Evolutionary conservation across 2,113 vertebrate species (phyloP), one percentile per base, ranked within the genome.

Genomic region (Oreocharis arfaki): DNA sequence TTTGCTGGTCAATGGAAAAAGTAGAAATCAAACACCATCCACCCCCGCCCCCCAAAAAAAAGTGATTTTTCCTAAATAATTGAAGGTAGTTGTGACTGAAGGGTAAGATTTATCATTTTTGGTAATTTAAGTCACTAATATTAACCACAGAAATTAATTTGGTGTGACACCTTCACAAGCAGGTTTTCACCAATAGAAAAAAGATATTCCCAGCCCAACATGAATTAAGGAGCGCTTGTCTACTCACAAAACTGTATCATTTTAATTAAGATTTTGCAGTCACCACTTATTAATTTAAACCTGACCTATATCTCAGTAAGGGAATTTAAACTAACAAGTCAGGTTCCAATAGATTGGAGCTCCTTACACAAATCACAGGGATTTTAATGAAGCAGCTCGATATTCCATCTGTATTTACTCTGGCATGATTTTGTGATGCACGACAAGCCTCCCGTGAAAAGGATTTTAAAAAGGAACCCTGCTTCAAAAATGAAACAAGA

Each of bases 211-310:
- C 87, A 85, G 27, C 55, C 44, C 59, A 86, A 90, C 28, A n/a
- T 47, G 84, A 87, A 87, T 86, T 94, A 93, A 73, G 61, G 61
- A 76, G 27, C 46, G 16, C 50, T 69, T 85, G 63, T 91, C 79
- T 90, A 87, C 82, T 88, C 87, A 85, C 70, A 86, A 79, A 93
- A 85, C 24, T 67, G 57, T 42, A 90, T 35, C 30, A 56, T 90
- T 90, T 96, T 86, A 96, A 96, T 94, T 95, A 93, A 93, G 85
- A 84, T 84, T 93, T 85, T 88, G n/a, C 70, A 90, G 76, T 50
- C 71, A 70, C 41, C 53, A 83, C 37, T 87, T 95, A 96, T 60
- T 94, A 91, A 85, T 91, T 96, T 91, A 91, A 88, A 83, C 69
- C 63, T 95, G 93, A 95, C 87, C 91, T 87, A 47, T 90, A 89